A percentile compares a stretch with the other conserved stretches of the same genome.
Evolutionary conservation across 1,140 invertebrate species (phyloP).

Genomic region (Drusus annulatus): DNA sequence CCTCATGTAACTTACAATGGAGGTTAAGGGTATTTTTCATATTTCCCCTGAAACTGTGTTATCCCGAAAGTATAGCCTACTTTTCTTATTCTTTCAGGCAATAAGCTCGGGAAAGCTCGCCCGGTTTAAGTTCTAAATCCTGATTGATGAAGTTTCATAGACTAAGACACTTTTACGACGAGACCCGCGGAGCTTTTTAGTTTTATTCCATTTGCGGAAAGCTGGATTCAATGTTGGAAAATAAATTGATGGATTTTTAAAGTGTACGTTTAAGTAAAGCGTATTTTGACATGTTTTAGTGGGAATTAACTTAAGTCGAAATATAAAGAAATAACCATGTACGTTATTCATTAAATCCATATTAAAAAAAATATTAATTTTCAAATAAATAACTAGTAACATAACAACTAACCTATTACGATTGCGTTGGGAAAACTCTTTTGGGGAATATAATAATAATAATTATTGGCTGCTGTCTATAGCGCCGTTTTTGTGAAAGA

Average conservation of each 20-base stretch:
- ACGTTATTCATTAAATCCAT: no score
- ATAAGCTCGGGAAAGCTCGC: constrained; percentile 16
- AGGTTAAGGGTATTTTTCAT: constrained; percentile 33
- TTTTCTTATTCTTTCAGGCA: constrained; percentile 31
- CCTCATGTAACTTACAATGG: not conserved
- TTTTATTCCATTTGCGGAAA: constrained; percentile 14
- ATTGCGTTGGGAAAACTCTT: no score
- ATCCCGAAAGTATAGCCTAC: constrained; percentile 8
- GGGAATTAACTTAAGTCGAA: no score
- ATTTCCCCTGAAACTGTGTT: constrained; percentile 1
- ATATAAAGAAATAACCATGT: no score
- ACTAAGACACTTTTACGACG: constrained; percentile 34
- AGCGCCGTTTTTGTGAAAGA: no score
- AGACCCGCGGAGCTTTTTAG: not conserved
- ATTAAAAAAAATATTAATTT: no score
- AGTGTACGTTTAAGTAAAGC: not conserved
- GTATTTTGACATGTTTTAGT: no score
- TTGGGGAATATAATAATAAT: no score
- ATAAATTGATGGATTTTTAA: constrained; percentile 7
- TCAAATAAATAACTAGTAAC: no score
- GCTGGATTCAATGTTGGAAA: constrained; percentile 3
- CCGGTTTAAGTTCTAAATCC: constrained; percentile 26
- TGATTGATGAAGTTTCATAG: constrained; percentile 39
- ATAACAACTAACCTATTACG: no score
- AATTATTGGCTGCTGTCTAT: no score